Percentiles rank a stretch among this genome's conserved stretches.
Evolutionary conservation across 2,113 vertebrate genomes (phyloP).

Genomic region (Calypte anna): DNA sequence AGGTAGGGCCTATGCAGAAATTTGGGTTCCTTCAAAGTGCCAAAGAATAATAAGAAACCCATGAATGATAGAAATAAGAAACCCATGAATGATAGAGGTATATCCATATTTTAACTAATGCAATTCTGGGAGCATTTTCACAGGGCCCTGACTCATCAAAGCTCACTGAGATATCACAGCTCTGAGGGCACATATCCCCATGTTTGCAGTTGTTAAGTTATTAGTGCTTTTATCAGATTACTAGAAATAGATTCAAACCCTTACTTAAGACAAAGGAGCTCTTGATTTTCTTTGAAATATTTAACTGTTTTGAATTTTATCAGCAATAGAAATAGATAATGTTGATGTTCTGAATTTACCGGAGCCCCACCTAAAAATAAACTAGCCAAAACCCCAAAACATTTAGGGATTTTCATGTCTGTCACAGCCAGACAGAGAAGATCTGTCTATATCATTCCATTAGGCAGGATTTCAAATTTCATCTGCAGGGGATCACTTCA

Average conservation of each 20-base stretch:
- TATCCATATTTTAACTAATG: not conserved
- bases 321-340: not conserved
- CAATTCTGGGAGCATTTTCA: not conserved
- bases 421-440: not conserved
- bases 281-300: not conserved
- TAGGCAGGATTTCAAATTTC: slow-evolving; percentile 35
- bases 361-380: not conserved
- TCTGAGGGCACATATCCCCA: not conserved
- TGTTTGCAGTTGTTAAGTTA: not conserved
- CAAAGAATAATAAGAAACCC: not conserved
- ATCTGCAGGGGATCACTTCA: not conserved
- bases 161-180: not conserved
- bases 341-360: not conserved
- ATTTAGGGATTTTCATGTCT: slow-evolving; percentile 13
- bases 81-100: not conserved
- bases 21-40: not conserved
- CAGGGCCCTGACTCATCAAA: not conserved
- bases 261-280: not conserved
- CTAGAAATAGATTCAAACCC: not conserved
- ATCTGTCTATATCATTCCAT: slow-evolving; percentile 6
- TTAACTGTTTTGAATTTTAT: not conserved
- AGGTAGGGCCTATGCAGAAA: not conserved
- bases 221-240: not conserved
- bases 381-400: no score
- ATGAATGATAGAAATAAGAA: not conserved